These are phyloP conservation scores for Eledona agricola DNA, from an alignment of 2,888 invertebrate species.

Conservation along the genomic window DNA sequence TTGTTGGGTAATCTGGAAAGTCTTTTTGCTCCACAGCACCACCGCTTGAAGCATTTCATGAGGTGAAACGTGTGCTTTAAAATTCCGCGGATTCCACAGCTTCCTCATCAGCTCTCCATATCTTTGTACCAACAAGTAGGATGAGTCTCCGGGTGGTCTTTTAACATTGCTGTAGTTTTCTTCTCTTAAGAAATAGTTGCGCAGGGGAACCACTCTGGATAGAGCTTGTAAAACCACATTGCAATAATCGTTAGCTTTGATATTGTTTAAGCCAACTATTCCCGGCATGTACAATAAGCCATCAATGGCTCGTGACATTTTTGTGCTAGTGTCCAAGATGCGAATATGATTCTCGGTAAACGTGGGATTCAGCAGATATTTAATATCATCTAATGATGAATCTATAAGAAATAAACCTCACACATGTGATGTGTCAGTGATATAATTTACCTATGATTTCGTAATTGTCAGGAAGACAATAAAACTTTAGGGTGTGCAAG, in stretches of 20 bases:
- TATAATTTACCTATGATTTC: conserved; percentile 85
- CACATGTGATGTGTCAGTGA: not conserved
- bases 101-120: conserved; percentile 97
- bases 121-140: conserved; percentile 87
- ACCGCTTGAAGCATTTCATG: conserved; percentile 99
- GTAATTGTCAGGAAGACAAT: conserved; percentile 99
- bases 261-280: conserved; percentile 98
- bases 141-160: conserved; percentile 94
- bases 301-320: conserved; percentile 93
- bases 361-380: conserved; percentile 97
- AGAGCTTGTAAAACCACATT: conserved; percentile 97
- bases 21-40: conserved; percentile 94
- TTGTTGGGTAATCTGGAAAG: conserved; percentile 98
- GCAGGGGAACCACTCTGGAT: conserved; percentile 91
- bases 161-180: conserved; percentile 89
- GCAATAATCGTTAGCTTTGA: conserved; percentile 99
- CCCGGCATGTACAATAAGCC: conserved; percentile 97
- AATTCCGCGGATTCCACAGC: conserved; percentile 98
- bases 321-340: conserved; percentile 81
- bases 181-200: conserved; percentile 95
- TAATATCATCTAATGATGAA: conserved; percentile 97
- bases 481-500: conserved; percentile 95
- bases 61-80: conserved; percentile 99
- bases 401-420: conserved; percentile 65
- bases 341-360: conserved; percentile 85